A percentile compares a stretch with the other conserved stretches of the same genome.
These are phyloP conservation scores for Cyrtonyx montezumae DNA, from an alignment of 2,113 vertebrate genomes.

Conservation along the genomic window DNA sequence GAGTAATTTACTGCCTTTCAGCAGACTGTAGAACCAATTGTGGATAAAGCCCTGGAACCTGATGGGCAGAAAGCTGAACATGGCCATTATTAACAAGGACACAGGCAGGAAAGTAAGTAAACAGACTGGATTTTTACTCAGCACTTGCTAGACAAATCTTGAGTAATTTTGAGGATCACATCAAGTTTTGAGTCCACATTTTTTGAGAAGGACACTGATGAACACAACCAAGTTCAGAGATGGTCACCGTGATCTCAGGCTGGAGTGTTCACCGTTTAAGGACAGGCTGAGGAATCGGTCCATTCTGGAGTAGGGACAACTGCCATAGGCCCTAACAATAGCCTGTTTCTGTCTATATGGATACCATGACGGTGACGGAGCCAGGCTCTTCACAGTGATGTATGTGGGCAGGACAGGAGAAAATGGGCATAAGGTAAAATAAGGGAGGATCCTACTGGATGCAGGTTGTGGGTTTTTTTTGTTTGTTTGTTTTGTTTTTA, in stretches of 20 bases:
- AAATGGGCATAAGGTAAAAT: neutral
- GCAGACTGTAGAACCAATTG: neutral
- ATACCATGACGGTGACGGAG: neutral
- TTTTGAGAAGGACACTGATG: neutral
- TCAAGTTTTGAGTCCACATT: neutral
- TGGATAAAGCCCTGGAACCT: neutral
- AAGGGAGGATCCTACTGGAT: neutral
- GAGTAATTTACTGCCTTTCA: neutral
- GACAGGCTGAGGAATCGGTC: neutral
- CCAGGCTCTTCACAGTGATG: neutral
- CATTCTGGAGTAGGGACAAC: neutral
- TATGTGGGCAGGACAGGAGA: neutral
- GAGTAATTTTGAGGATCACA: neutral
- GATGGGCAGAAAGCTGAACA: neutral
- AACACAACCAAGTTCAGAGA: neutral
- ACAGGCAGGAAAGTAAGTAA: neutral
- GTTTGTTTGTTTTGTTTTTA: too few species aligned
- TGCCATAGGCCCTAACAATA: neutral
- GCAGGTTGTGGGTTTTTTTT: too few species aligned
- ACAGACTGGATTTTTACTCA: neutral
- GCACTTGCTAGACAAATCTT: neutral
- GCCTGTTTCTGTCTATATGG: neutral
- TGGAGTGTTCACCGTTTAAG: neutral
- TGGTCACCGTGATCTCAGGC: neutral
- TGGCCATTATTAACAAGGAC: fast-evolving